Evolutionary conservation across 2,113 vertebrate species (phyloP).

Genomic region (Pterocles gutturalis): DNA sequence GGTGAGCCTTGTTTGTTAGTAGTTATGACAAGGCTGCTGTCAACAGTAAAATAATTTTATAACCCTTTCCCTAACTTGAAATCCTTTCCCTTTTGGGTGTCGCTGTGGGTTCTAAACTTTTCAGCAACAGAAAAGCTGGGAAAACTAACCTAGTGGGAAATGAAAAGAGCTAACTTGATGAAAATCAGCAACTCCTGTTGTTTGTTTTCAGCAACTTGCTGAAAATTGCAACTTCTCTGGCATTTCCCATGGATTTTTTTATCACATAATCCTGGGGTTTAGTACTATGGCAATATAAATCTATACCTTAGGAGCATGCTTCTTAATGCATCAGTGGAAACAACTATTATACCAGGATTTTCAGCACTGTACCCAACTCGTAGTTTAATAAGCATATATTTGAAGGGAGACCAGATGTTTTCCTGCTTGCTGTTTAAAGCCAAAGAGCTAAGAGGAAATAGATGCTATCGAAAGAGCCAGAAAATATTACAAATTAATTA

Average conservation of each 20-base stretch:
- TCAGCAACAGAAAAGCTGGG: not conserved
- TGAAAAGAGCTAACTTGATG: not conserved
- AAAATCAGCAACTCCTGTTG: conserved; percentile 12
- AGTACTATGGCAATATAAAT: not conserved
- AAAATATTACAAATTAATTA: not conserved
- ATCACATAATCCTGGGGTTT: not conserved
- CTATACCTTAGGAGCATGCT: not conserved
- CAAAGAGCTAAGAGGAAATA: not conserved
- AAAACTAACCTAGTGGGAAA: not conserved
- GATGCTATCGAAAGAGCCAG: not conserved
- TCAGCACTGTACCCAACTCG: not conserved
- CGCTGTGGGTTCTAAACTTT: not conserved
- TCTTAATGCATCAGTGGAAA: not conserved
- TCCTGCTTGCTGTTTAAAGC: not conserved
- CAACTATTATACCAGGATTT: not conserved
- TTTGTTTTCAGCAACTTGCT: not conserved
- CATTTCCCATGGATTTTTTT: not conserved
- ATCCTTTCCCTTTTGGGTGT: conserved; percentile 56
- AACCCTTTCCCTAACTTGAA: conserved; percentile 41
- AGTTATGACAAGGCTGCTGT: conserved; percentile 64
- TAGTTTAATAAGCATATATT: not conserved
- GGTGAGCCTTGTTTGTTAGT: conserved; percentile 63
- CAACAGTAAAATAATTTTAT: conserved; percentile 64
- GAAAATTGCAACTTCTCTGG: not conserved
- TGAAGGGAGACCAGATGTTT: not conserved